These are phyloP conservation scores for Subacronicta megacephala DNA, from an alignment of 2,888 invertebrate species.

Conservation along the genomic window DNA sequence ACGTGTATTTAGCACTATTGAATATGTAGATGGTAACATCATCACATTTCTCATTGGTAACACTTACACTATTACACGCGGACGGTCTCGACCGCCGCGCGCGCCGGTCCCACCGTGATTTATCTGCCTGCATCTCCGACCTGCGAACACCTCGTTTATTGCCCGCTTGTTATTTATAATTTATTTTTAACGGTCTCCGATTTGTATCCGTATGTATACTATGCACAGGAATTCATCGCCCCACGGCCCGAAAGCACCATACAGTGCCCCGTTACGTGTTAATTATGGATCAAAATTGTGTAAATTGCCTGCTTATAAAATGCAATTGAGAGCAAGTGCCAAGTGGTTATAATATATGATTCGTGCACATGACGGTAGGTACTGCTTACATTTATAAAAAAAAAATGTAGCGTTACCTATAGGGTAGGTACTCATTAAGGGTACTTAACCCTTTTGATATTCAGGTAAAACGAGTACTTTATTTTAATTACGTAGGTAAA, in stretches of 20 bases:
- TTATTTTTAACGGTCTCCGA: conserved; percentile 88
- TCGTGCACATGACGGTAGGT: conserved; percentile 29
- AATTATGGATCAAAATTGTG: conserved; percentile 63
- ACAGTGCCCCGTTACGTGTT: conserved; percentile 61
- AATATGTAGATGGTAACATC: conserved; percentile 69
- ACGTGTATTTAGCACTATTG: conserved; percentile 62
- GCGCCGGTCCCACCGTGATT: conserved; percentile 78
- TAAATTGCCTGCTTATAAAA: conserved; percentile 44
- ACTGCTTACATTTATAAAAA: conserved; percentile 20
- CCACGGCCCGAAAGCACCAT: conserved; percentile 62
- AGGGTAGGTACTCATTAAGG: no score
- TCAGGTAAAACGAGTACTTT: no score
- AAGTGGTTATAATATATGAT: conserved; percentile 41
- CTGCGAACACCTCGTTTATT: conserved; percentile 88
- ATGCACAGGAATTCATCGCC: conserved; percentile 61
- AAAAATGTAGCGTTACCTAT: no score
- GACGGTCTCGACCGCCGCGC: conserved; percentile 64
- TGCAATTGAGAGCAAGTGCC: conserved; percentile 35
- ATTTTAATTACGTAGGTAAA: no score
- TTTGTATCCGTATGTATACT: conserved; percentile 76
- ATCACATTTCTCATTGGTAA: conserved; percentile 80
- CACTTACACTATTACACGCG: conserved; percentile 75
- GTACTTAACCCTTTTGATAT: no score
- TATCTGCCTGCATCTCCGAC: conserved; percentile 86
- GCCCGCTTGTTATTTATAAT: conserved; percentile 89